Percentiles rank a stretch among this genome's conserved stretches.
phyloP scores from a whole-genome alignment of 2,113 vertebrate genomes.

The Physeter macrocephalus region DNA sequence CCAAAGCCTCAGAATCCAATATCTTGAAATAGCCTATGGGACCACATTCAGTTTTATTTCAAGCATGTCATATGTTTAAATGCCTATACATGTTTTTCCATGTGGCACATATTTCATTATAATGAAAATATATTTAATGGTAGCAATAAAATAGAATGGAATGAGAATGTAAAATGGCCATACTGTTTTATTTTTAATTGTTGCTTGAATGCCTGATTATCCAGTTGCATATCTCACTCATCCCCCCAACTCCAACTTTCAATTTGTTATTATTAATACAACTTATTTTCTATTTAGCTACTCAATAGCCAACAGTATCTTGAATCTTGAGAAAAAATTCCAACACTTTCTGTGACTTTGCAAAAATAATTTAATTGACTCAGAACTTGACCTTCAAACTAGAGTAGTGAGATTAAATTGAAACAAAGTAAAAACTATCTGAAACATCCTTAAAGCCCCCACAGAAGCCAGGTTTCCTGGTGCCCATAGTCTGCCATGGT shows the following conservation, averaged over 20 bases:
- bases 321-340: conserved; percentile 33
- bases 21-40: background rate
- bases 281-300: background rate
- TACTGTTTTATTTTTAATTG: background rate
- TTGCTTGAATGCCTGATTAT: background rate
- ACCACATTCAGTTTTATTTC: background rate
- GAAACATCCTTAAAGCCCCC: background rate
- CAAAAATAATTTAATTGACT: conserved; percentile 67
- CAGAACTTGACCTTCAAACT: conserved; percentile 37
- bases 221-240: background rate
- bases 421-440: background rate
- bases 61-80: background rate
- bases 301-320: background rate
- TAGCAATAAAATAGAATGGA: background rate
- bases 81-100: background rate
- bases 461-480: conserved; percentile 16
- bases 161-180: background rate
- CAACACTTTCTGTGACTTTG: conserved; percentile 27
- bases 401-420: background rate
- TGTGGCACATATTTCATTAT: background rate
- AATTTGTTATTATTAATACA: background rate
- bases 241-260: background rate
- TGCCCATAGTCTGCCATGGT: background rate
- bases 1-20: background rate
- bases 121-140: background rate